These are phyloP conservation scores for Zosterops hypoxanthus DNA, from an alignment of 2,113 vertebrate species.

Conservation along the genomic window DNA sequence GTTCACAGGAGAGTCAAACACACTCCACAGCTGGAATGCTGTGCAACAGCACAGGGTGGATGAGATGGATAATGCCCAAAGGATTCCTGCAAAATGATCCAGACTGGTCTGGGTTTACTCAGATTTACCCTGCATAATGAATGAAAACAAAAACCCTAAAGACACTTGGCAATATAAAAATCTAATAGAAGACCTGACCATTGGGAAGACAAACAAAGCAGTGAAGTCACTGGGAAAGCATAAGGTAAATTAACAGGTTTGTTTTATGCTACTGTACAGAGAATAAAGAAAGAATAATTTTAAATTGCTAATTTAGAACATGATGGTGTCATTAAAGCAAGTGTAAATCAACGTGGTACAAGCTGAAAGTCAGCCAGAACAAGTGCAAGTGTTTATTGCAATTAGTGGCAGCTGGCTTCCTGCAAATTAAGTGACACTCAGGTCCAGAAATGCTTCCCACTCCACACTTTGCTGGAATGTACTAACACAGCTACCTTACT, in stretches of 20 bases:
- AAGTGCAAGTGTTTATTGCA: background rate
- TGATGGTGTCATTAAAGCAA: background rate
- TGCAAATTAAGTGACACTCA: conserved; percentile 14
- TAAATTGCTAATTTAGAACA: background rate
- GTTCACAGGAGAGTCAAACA: background rate
- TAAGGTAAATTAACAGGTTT: background rate
- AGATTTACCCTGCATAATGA: background rate
- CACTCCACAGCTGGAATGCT: background rate
- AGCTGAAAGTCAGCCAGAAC: background rate
- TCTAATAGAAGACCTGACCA: background rate
- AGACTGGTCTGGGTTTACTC: background rate
- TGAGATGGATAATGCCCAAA: background rate
- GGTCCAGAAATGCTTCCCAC: background rate
- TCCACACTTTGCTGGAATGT: background rate
- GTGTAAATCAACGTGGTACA: background rate
- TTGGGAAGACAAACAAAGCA: background rate
- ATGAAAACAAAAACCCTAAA: background rate
- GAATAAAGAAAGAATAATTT: background rate
- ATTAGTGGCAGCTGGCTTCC: conserved; percentile 22
- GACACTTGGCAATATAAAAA: background rate
- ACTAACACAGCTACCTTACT: background rate
- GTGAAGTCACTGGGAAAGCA: background rate
- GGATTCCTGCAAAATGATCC: background rate
- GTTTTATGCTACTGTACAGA: background rate
- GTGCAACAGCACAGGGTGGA: background rate